Base-by-base conservation (phyloP, 2,888 invertebrate species). In the Sphaerophoria taeniata region DNA sequence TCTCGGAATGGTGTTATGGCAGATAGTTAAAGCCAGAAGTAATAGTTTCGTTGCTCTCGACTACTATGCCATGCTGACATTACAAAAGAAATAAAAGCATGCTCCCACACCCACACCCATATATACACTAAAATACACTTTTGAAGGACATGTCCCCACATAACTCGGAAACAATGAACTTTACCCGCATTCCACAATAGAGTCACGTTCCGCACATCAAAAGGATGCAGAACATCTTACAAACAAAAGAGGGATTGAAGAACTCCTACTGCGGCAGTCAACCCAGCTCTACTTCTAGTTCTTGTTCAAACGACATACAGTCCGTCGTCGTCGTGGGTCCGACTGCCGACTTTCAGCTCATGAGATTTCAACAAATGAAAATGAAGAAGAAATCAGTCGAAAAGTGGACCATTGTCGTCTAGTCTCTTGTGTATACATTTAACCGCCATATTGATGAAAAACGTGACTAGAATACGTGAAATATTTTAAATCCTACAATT, bases 91-190 rank as follows among this genome's bases (percentile, higher is more conserved):
- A 72, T 72, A 81, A 76, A 73, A 73, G 72, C 76, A 61, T 78
- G 53, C 45, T 67, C 16, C 11, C 53, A 60, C 60, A 76, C 53
- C 72, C 45, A 73, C 55, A 85, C 63, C n/a, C n/a, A n/a, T n/a
- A n/a, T n/a, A n/a, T n/a, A n/a, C n/a, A 43, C 2, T 43, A 7
- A 81, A 60, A 73, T 39, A 61, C 39, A 43, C 67, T 75, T 71
- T 58, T 71, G 75, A 80, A 84, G 72, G 81, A 81, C 76, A 85
- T 85, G 85, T 72, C 65, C 72, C 85, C 81, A 58, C 85, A 85
- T 85, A 85, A 85, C 81, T 85, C 56, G 69, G 63, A 85, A 85
- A 85, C 85, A 85, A 85, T 85, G 85, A 85, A 85, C 85, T 69
- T 56, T 76, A 55, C 47, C 60, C 72, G 61, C 69, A 76, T 76